Evolutionary conservation across 1,140 invertebrate species (phyloP), one percentile per base, ranked within the genome.

Genomic region (Diplogasteroides magnus): DNA sequence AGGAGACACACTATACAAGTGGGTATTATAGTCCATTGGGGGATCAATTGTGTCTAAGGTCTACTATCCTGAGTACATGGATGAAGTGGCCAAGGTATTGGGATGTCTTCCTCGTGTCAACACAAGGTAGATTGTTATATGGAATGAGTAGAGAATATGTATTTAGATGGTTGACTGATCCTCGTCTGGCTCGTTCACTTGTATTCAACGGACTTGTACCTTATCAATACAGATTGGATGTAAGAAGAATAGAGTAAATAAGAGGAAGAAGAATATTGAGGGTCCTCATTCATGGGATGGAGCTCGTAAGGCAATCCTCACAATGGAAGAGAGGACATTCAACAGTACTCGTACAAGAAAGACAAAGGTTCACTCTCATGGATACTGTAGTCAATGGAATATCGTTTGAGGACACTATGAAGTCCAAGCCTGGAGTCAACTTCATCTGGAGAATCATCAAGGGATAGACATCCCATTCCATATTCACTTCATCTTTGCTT

Each of bases 1-100:
- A 76, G 81, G 28, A 65, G 85, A 60, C 84, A 86, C 66, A 84
- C 84, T 0, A 71, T 85, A 32, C 83, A 84, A 74, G 72, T 73
- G 59, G 23, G 59, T 11, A 23, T 60, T 23, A 60, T 6, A 25
- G 23, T 26, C n/a, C 67, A 32, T n/a, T 62, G 25, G 19, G 57
- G 29, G 61, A 65, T 37, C 59, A 65, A 65, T 68, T 11, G 26
- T 55, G 3, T 71, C 76, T 37, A n/a, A 76, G 61, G 84, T 85
- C 0, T 78, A 84, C 67, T 85, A 76, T 32, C 74, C 84, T 0
- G 26, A 68, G 0, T 85, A 82, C 74, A 80, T 84, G 79, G 84
- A 86, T 65, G 82, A 84, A 62, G 37, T 86, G 11, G 84, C 84
- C 0, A 74, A 78, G n/a, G 13, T 81, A 25, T 74, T 81, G 32